Conservation (phyloP, 1,140 invertebrate genomes). For the Manduca sexta region DNA sequence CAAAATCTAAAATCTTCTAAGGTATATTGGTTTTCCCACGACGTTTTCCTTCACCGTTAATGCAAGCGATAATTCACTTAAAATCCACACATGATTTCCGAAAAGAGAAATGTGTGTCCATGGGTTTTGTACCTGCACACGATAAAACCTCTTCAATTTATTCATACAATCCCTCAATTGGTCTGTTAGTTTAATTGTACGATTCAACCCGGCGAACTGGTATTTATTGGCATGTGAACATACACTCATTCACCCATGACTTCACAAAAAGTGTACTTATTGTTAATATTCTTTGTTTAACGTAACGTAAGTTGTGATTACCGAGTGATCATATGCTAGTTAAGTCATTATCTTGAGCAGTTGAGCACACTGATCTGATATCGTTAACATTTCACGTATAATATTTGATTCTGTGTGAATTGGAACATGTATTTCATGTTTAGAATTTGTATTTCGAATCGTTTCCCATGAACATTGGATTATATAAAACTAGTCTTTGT, state of each 20-base stretch:
- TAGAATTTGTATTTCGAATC: background rate
- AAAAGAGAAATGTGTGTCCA: too few species aligned
- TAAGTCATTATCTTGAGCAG: slow-evolving; percentile 24
- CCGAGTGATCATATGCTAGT: slow-evolving; percentile 17
- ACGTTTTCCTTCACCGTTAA: too few species aligned
- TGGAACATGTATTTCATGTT: background rate
- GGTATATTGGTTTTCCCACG: too few species aligned
- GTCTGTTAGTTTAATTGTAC: slow-evolving; percentile 4
- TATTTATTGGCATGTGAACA: slow-evolving; percentile 12
- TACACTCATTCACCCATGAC: slow-evolving; percentile 18
- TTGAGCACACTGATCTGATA: background rate
- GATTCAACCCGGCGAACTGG: slow-evolving; percentile 8
- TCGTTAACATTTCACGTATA: background rate
- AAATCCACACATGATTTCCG: too few species aligned
- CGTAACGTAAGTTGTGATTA: slow-evolving; percentile 17
- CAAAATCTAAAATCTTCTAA: too few species aligned
- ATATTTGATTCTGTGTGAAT: background rate
- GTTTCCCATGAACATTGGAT: too few species aligned
- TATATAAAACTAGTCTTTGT: too few species aligned
- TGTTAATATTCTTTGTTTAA: slow-evolving; percentile 15
- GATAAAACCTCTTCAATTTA: background rate
- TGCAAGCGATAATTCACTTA: too few species aligned
- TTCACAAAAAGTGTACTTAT: slow-evolving; percentile 5
- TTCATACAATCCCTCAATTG: background rate
- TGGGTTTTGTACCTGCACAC: too few species aligned